These are phyloP conservation scores for Tretioscincus oriximinensis DNA, from an alignment of 2,113 vertebrate genomes.

Conservation along the genomic window DNA sequence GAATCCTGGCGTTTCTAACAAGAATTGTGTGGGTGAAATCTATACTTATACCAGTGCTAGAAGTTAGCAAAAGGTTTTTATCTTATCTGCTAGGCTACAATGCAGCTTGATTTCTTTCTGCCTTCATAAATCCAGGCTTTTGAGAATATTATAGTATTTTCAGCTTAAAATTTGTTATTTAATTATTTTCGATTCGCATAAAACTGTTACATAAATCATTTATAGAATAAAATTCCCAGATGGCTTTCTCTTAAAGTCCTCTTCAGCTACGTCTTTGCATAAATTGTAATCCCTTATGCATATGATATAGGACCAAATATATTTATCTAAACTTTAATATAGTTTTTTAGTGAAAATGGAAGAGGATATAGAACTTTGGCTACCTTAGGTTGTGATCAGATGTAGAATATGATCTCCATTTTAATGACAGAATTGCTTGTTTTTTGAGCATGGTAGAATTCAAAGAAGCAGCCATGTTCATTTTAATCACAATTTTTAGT, in stretches of 20 bases:
- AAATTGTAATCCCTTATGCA: slow-evolving; percentile 24
- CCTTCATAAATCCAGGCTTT: slow-evolving; percentile 49
- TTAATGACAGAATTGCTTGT: no score
- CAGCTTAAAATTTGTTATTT: slow-evolving; percentile 30
- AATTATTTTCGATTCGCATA: slow-evolving; percentile 34
- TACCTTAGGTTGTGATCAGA: no score
- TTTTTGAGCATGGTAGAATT: no score
- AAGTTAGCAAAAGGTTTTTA: slow-evolving; percentile 5
- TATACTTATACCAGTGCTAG: no score
- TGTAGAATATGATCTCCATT: no score
- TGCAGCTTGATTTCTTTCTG: slow-evolving; percentile 34
- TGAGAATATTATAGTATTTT: slow-evolving; percentile 46
- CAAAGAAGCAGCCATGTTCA: no score
- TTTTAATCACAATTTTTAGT: no score
- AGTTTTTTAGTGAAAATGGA: no score
- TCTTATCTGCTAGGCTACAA: slow-evolving; percentile 28
- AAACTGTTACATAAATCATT: slow-evolving; percentile 53
- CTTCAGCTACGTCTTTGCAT: slow-evolving; percentile 35
- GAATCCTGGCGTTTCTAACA: no score
- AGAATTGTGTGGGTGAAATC: no score
- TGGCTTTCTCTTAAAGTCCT: slow-evolving; percentile 46
- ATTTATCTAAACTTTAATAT: slow-evolving; percentile 4
- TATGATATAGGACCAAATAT: not conserved
- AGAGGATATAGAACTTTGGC: no score
- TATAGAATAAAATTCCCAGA: slow-evolving; percentile 42